Percentiles rank a stretch among this genome's conserved stretches.
Evolutionary conservation across 2,113 vertebrate species (phyloP).

Genomic region (Scopus umbretta): DNA sequence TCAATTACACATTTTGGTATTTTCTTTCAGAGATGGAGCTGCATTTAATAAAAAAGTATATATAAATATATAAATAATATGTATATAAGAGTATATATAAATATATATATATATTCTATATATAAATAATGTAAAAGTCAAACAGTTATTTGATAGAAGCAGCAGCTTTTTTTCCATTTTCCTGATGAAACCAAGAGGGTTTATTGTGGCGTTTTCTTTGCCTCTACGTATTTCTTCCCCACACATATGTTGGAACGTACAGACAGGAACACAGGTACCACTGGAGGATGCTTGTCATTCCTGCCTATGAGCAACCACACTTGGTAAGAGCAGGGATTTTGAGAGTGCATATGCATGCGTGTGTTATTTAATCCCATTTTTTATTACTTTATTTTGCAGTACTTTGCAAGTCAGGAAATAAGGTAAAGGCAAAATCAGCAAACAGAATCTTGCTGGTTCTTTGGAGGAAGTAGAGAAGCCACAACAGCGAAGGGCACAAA

Average conservation of each 20-base stretch:
- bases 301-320: not conserved
- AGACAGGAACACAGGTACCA: not conserved
- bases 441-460: not conserved
- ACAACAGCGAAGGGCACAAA: not conserved
- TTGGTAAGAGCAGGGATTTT: not conserved
- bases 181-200: not conserved
- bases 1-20: not conserved
- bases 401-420: not conserved
- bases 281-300: rapidly evolving
- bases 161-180: not conserved
- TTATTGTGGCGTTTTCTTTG: not conserved
- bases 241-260: not conserved
- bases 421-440: not conserved
- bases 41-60: not conserved
- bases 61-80: too few relatives aligned
- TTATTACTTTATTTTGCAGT: not conserved
- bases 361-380: not conserved
- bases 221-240: not conserved
- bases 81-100: too few relatives aligned
- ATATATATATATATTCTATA: too few relatives aligned
- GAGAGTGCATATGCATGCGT: rapidly evolving
- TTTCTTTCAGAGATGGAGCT: not conserved
- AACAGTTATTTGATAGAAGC: not conserved
- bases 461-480: not conserved
- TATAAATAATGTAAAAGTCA: too few relatives aligned